Percentiles rank a stretch among this genome's conserved stretches.
These are phyloP conservation scores for Chrysochloris asiatica DNA, from an alignment of 2,113 vertebrate genomes.

Conservation along the genomic window DNA sequence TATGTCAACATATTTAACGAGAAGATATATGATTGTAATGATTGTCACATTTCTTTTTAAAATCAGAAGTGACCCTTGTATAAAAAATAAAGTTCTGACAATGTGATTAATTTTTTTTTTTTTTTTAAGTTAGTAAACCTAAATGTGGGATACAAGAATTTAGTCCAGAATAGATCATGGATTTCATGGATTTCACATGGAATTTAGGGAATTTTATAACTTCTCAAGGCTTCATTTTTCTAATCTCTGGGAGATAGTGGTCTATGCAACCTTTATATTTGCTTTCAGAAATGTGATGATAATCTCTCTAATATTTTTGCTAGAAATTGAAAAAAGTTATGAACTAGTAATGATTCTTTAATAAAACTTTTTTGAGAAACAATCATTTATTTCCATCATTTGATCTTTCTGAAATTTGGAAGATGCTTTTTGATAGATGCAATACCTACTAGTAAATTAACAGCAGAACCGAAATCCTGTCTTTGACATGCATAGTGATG, in stretches of 20 bases:
- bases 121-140: not conserved
- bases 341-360: not conserved
- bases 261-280: not conserved
- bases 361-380: not conserved
- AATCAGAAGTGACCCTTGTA: not conserved
- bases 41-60: not conserved
- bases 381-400: conserved; percentile 31
- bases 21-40: not conserved
- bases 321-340: not conserved
- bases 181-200: not conserved
- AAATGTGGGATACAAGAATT: not conserved
- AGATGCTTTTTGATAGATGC: not conserved
- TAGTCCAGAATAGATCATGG: not conserved
- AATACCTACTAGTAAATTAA: not conserved
- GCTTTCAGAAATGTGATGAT: not conserved
- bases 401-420: conserved; percentile 48
- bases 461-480: conserved; percentile 41
- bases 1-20: not conserved
- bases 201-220: not conserved
- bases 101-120: not conserved
- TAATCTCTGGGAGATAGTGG: not conserved
- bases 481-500: conserved; percentile 16
- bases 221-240: not conserved
- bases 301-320: not conserved
- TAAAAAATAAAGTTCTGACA: not conserved